Evolutionary conservation across 1,140 invertebrate species (phyloP).

Genomic region (Drosophila yakuba): DNA sequence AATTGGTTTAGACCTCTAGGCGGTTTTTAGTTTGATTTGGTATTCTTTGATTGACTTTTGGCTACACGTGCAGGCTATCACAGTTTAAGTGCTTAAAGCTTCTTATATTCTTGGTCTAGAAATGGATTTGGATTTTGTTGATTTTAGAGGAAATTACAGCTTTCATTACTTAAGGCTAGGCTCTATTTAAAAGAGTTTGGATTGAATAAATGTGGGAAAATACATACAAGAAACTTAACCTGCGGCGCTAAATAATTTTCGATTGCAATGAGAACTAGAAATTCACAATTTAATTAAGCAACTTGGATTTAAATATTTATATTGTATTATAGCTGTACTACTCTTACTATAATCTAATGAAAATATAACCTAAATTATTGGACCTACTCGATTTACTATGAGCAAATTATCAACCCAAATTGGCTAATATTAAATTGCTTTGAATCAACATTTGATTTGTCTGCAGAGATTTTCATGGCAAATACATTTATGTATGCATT

Average conservation of each 20-base stretch:
- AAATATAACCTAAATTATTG: not conserved
- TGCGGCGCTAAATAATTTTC: constrained; percentile 2
- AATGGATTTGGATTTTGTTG: not conserved
- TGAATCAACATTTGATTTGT: constrained; percentile 6
- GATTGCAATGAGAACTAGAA: not conserved
- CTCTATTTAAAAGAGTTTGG: not conserved
- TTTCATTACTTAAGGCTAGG: constrained; percentile 17
- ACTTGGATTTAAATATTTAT: not conserved
- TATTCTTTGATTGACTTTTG: constrained; percentile 21
- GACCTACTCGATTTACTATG: no score
- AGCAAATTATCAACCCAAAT: not conserved
- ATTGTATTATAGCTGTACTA: not conserved
- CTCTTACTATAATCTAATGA: not conserved
- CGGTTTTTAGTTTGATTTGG: constrained; percentile 21
- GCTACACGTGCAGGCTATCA: constrained; percentile 49
- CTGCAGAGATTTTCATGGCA: constrained; percentile 8
- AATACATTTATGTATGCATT: constrained; percentile 8
- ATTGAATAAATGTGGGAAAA: not conserved
- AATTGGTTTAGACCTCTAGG: constrained; percentile 10
- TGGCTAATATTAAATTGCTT: not conserved
- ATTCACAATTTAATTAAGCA: not conserved
- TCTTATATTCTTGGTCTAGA: constrained; percentile 20
- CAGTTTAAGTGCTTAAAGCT: constrained; percentile 53
- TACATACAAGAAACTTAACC: not conserved
- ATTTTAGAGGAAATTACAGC: not conserved